phyloP scores from a whole-genome alignment of 2,888 invertebrate species.

The Argyresthia goedartella region DNA sequence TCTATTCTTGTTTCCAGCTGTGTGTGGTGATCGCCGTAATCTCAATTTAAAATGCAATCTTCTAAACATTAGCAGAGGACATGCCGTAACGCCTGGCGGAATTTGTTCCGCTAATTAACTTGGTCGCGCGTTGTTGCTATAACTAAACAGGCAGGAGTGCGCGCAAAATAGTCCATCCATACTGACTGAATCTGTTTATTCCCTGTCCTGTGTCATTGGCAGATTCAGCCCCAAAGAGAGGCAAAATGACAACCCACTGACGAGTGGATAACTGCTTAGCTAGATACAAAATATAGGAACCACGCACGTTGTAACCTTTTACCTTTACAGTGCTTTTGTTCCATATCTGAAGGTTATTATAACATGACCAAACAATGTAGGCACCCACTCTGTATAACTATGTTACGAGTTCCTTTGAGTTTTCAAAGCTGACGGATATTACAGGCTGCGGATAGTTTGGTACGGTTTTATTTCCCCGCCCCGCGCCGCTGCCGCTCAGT shows the following conservation, averaged over 20 bases:
- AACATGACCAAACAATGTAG: not conserved
- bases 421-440: not conserved
- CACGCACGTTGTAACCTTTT: too few relatives aligned
- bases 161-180: not conserved
- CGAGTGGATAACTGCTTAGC: too few relatives aligned
- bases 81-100: conserved; percentile 16
- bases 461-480: not conserved
- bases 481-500: not conserved
- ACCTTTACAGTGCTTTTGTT: too few relatives aligned
- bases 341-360: too few relatives aligned
- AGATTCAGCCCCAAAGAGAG: too few relatives aligned
- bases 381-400: not conserved
- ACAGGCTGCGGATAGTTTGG: not conserved
- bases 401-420: not conserved
- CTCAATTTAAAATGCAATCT: conserved; percentile 7
- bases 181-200: too few relatives aligned
- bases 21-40: conserved; percentile 7
- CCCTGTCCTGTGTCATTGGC: too few relatives aligned
- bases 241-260: too few relatives aligned
- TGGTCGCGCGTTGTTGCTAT: conserved; percentile 19
- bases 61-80: conserved; percentile 7
- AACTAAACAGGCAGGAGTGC: conserved; percentile 22
- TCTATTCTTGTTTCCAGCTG: not conserved
- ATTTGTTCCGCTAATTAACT: conserved; percentile 19
- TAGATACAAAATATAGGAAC: too few relatives aligned